phyloP scores from a whole-genome alignment of 2,888 invertebrate species.

The Eupithecia centaureata region DNA sequence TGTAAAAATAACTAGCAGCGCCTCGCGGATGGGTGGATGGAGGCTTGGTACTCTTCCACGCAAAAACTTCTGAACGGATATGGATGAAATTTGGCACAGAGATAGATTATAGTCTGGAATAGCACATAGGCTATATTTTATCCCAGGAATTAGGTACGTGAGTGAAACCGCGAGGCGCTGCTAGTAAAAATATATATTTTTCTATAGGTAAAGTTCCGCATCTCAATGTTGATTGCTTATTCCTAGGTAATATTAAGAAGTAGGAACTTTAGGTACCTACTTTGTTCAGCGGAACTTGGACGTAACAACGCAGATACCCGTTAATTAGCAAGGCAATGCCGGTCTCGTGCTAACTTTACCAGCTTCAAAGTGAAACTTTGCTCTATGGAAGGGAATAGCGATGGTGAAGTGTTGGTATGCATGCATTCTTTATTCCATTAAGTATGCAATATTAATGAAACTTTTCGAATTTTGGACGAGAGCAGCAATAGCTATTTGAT shows the following conservation, averaged over 20 bases:
- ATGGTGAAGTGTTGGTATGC: slow-evolving; percentile 18
- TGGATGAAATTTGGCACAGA: too few species aligned
- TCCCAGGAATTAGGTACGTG: too few species aligned
- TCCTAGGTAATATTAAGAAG: slow-evolving; percentile 27
- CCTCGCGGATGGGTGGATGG: too few species aligned
- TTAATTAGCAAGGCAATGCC: slow-evolving; percentile 69
- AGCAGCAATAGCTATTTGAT: not conserved
- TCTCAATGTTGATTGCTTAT: not conserved
- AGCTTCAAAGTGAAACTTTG: slow-evolving; percentile 48
- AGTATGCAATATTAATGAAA: too few species aligned
- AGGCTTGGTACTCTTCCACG: too few species aligned
- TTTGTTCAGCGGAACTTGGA: slow-evolving; percentile 50
- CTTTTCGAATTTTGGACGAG: not conserved
- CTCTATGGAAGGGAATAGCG: slow-evolving; percentile 26
- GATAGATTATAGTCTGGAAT: too few species aligned
- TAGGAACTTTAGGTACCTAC: slow-evolving; percentile 27
- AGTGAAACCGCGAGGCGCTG: too few species aligned
- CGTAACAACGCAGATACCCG: slow-evolving; percentile 63
- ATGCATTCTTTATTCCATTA: slow-evolving; percentile 27
- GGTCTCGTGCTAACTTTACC: slow-evolving; percentile 56
- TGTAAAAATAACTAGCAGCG: too few species aligned
- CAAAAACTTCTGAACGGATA: too few species aligned
- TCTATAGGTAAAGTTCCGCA: too few species aligned
- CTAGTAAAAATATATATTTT: too few species aligned
- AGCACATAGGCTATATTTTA: too few species aligned